Conservation (phyloP, 1,140 invertebrate genomes). For the Trichonephila inaurata region DNA sequence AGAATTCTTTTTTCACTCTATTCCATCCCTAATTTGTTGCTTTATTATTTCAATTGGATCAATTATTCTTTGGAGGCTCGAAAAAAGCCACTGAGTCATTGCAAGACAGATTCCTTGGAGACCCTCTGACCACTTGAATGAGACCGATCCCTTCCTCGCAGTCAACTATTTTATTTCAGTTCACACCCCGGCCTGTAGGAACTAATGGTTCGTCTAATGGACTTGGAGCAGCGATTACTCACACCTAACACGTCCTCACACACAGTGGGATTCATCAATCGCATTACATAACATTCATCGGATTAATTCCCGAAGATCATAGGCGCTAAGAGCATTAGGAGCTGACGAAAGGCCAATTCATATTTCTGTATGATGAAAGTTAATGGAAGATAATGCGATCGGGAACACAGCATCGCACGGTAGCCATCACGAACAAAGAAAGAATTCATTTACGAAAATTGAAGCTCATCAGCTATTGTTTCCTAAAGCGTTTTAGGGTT, state of each 20-base stretch:
- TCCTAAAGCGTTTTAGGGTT: conserved; percentile 75
- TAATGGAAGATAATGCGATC: conserved; percentile 74
- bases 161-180: conserved; percentile 72
- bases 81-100: not conserved
- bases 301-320: conserved; percentile 75
- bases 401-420: conserved; percentile 75
- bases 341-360: conserved; percentile 76
- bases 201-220: conserved; percentile 73
- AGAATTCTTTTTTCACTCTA: not conserved
- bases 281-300: conserved; percentile 76
- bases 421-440: conserved; percentile 75
- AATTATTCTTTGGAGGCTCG: not conserved
- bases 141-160: conserved; percentile 14
- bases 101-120: not conserved
- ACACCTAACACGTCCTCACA: conserved; percentile 65
- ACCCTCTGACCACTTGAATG: conserved; percentile 9
- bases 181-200: conserved; percentile 67
- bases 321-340: conserved; percentile 73
- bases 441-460: conserved; percentile 76
- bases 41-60: not conserved
- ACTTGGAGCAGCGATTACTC: conserved; percentile 72
- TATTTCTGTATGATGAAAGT: conserved; percentile 75
- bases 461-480: conserved; percentile 75
- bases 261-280: conserved; percentile 69
- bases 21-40: not conserved